These are phyloP conservation scores for Pristiophorus japonicus DNA, from an alignment of 2,113 vertebrate species.

Conservation along the genomic window DNA sequence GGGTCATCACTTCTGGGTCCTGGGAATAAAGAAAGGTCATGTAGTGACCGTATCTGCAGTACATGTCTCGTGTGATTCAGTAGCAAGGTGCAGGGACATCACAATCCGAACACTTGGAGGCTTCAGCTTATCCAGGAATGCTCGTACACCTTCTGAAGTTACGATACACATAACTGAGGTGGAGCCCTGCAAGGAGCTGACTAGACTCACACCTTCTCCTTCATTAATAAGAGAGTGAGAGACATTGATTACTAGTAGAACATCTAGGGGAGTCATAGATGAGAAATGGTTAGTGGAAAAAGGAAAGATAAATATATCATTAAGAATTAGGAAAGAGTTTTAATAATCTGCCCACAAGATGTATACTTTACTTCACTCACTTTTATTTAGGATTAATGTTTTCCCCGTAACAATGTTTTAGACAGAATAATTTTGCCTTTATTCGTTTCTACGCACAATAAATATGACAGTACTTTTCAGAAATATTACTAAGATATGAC, in stretches of 20 bases:
- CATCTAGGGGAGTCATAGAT: not conserved
- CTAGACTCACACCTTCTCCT: not conserved
- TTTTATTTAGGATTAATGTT: not conserved
- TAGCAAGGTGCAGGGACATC: too few species aligned
- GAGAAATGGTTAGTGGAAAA: not conserved
- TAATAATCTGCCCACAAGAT: not conserved
- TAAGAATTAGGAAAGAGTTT: not conserved
- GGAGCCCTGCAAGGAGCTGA: not conserved
- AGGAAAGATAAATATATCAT: not conserved
- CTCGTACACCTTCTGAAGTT: not conserved
- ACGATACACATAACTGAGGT: not conserved
- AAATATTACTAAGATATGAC: not conserved
- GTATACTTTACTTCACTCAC: not conserved
- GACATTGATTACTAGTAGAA: not conserved
- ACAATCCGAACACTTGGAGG: too few species aligned
- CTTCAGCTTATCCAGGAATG: not conserved
- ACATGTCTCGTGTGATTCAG: too few species aligned
- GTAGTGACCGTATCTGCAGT: too few species aligned
- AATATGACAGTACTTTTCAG: not conserved
- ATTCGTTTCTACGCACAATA: not conserved
- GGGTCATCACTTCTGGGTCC: too few species aligned
- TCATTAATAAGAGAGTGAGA: not conserved
- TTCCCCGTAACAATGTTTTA: not conserved
- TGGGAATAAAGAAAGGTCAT: too few species aligned
- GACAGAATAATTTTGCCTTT: not conserved